phyloP scores from a whole-genome alignment of 2,113 vertebrate genomes.

The Suricata suricatta region DNA sequence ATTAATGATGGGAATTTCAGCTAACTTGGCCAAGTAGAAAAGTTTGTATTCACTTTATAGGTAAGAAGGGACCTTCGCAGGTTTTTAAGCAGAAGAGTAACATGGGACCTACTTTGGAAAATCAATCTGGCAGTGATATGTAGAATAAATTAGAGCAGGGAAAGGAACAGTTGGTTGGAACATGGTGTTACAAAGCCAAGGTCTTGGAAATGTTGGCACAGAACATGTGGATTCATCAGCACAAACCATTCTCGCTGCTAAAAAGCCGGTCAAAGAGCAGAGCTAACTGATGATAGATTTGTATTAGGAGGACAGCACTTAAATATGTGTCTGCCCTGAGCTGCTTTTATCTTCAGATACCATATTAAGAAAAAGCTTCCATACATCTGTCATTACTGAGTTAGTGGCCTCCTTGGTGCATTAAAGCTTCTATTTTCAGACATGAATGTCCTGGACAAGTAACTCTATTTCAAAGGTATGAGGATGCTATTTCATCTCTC shows the following conservation, averaged over 20 bases:
- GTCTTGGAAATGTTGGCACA: conserved; percentile 56
- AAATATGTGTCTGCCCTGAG: conserved; percentile 41
- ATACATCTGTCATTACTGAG: conserved; percentile 41
- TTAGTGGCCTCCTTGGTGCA: conserved; percentile 17
- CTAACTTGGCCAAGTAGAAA: not conserved
- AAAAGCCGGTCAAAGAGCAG: conserved; percentile 44
- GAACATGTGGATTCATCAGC: conserved; percentile 48
- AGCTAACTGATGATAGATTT: conserved; percentile 55
- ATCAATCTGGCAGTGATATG: conserved; percentile 62
- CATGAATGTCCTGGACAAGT: not conserved
- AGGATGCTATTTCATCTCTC: not conserved
- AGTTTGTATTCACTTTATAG: conserved; percentile 16
- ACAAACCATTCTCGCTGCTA: conserved; percentile 4
- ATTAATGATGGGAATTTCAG: not conserved
- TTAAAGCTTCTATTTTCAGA: conserved; percentile 56
- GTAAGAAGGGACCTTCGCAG: not conserved
- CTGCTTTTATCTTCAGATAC: conserved; percentile 58
- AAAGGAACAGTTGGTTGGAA: conserved; percentile 72
- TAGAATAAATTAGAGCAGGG: conserved; percentile 51
- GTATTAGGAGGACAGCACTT: conserved; percentile 30
- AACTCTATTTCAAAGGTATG: not conserved
- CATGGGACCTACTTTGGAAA: conserved; percentile 60
- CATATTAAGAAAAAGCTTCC: conserved; percentile 37
- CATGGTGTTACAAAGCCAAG: conserved; percentile 44
- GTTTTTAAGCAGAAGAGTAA: conserved; percentile 11